Conservation (phyloP, 2,113 vertebrate species). For the Orientallactaga bullata region DNA sequence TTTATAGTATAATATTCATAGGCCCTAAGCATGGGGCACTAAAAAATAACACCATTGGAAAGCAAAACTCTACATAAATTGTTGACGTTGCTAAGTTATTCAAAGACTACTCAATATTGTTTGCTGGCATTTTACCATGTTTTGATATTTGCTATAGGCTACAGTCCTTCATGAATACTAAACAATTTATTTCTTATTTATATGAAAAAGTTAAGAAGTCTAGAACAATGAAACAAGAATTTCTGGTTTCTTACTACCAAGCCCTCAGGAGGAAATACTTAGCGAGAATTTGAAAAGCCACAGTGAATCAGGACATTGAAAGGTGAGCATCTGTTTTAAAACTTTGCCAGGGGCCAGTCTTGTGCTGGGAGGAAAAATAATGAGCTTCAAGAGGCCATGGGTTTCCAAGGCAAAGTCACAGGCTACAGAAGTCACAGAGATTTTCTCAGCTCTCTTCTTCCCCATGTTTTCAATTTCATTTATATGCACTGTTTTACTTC, state of each 20-base stretch:
- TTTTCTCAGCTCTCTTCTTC: constrained; percentile 20
- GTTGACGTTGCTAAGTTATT: background rate
- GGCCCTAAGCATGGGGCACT: background rate
- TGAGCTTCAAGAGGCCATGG: background rate
- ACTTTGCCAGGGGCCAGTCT: background rate
- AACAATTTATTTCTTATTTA: constrained; percentile 3
- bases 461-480: background rate
- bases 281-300: background rate
- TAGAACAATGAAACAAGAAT: background rate
- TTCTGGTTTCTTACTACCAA: constrained; percentile 32
- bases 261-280: background rate
- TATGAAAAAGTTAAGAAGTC: background rate
- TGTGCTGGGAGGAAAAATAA: constrained; percentile 25
- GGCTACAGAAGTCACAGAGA: background rate
- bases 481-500: background rate
- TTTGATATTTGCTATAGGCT: background rate
- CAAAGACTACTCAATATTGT: background rate
- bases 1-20: background rate
- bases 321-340: constrained; percentile 26
- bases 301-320: background rate
- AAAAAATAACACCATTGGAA: background rate
- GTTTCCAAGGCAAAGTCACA: background rate
- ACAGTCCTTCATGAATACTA: background rate
- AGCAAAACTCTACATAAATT: background rate
- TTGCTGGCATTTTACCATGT: background rate